Conservation (phyloP, 2,113 vertebrate species). For the Lophochroa leadbeateri region DNA sequence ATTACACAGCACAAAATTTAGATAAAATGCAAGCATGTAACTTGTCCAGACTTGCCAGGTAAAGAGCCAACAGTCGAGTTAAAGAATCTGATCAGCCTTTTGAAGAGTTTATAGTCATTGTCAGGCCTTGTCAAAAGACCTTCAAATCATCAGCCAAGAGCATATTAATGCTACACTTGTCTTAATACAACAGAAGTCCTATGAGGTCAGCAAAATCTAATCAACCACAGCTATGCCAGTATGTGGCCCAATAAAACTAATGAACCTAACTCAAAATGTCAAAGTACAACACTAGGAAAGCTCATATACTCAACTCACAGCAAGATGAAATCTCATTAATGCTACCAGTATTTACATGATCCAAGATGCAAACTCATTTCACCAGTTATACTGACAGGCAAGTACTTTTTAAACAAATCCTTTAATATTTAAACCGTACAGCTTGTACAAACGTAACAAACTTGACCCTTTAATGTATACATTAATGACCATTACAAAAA, state of each 20-base stretch:
- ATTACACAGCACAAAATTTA: not conserved
- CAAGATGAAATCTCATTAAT: not conserved
- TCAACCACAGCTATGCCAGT: not conserved
- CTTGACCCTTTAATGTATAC: not conserved
- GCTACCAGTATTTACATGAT: not conserved
- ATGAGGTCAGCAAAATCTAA: not conserved
- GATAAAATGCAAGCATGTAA: not conserved
- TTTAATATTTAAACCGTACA: not conserved
- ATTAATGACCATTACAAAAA: not conserved
- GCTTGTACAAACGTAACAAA: not conserved
- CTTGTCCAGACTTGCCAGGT: not conserved
- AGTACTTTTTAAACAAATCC: not conserved
- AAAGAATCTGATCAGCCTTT: not conserved
- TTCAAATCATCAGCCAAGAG: not conserved
- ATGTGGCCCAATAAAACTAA: not conserved
- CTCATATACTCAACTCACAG: not conserved
- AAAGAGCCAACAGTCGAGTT: not conserved
- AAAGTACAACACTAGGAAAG: not conserved
- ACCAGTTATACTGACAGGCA: not conserved
- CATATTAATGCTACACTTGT: not conserved
- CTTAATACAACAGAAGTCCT: not conserved
- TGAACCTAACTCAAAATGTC: not conserved
- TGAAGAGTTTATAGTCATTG: not conserved
- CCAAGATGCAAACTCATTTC: not conserved
- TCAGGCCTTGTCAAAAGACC: not conserved